Evolutionary conservation across 2,797 vertebrate genomes (phyloP).

Genomic region (Acrossocheilus wenchowensis): DNA sequence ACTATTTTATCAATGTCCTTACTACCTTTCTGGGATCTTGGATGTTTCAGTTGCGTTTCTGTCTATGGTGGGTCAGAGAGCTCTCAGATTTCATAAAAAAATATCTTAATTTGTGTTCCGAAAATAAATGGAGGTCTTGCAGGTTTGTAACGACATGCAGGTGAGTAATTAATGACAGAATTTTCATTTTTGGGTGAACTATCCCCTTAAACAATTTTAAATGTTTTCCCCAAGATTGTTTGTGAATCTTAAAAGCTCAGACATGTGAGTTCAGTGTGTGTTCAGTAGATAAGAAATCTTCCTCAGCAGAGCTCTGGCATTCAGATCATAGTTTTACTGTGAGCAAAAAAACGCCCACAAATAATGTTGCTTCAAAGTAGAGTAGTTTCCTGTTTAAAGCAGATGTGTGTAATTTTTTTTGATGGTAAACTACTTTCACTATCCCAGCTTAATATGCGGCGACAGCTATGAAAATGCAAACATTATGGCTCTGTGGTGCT

Average conservation of each 20-base stretch:
- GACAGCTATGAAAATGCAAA: constrained; percentile 7
- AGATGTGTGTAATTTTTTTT: neutral
- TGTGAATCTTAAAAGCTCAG: constrained; percentile 1
- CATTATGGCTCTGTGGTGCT: neutral
- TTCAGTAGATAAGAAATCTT: constrained; percentile 8
- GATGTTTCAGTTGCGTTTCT: neutral
- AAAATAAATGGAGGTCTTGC: neutral
- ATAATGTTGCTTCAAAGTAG: neutral
- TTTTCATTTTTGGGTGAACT: too few species aligned
- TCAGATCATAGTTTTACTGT: neutral
- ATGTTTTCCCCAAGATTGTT: neutral
- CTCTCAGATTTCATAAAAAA: too few species aligned
- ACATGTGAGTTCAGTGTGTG: neutral
- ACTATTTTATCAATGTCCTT: too few species aligned
- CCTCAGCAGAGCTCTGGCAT: neutral
- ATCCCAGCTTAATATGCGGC: neutral
- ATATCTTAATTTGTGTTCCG: neutral
- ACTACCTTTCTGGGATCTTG: neutral
- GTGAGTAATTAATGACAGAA: neutral
- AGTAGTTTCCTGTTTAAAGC: neutral
- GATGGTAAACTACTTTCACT: neutral
- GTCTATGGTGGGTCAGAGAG: neutral
- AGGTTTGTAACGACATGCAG: neutral
- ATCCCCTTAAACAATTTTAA: neutral
- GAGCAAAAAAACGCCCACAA: neutral